Evolutionary conservation across 1,140 invertebrate genomes (phyloP).

Genomic region (Lepidurus packardi): DNA sequence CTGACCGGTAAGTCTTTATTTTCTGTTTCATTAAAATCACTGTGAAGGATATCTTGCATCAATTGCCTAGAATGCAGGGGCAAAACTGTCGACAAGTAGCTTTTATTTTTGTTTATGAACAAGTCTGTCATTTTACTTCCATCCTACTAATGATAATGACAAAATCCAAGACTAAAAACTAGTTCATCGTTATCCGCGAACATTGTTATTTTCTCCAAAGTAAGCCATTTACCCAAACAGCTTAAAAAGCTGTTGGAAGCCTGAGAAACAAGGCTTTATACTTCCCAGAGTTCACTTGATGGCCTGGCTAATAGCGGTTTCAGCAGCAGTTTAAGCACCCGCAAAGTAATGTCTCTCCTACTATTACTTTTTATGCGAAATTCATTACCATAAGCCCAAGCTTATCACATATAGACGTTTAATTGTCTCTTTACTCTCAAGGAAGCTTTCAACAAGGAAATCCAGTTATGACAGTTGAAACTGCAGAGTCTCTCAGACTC

Average conservation of each 20-base stretch:
- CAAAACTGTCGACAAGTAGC: neutral
- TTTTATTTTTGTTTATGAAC: neutral
- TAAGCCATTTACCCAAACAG: no score
- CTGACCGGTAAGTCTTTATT: constrained; percentile 8
- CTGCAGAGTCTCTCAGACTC: no score
- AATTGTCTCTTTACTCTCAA: no score
- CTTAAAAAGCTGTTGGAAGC: no score
- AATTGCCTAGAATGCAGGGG: neutral
- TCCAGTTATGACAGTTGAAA: no score
- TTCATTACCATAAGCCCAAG: neutral
- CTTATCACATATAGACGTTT: neutral
- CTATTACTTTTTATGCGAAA: neutral
- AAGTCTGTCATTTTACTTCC: neutral
- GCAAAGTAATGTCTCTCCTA: neutral
- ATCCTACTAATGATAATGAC: neutral
- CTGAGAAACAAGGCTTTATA: neutral
- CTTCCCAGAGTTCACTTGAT: neutral
- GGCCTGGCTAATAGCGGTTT: neutral
- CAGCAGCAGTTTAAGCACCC: neutral
- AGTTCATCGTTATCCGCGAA: no score
- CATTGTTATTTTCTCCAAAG: no score
- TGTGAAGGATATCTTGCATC: neutral
- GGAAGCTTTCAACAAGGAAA: no score
- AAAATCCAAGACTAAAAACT: no score
- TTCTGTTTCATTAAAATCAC: neutral